Conservation (phyloP, 2,888 invertebrate genomes). For the Octonoba sinensis region DNA sequence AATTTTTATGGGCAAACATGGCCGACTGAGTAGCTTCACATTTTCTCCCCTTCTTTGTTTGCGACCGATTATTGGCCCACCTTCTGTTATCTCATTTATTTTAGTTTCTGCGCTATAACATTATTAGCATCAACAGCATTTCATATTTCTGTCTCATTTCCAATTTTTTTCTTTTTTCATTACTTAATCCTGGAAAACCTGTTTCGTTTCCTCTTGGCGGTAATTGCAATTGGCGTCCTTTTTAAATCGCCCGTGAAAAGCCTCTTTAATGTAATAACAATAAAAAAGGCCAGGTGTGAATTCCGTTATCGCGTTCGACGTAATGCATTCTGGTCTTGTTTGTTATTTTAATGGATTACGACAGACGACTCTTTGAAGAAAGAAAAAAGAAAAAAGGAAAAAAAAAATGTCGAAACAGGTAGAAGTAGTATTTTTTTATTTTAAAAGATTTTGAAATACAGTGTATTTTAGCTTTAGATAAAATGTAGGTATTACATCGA, state of each 20-base stretch:
- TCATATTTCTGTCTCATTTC: no score
- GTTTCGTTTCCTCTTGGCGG: conserved; percentile 34
- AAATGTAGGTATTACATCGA: no score
- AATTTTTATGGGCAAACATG: conserved; percentile 18
- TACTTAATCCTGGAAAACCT: conserved; percentile 41
- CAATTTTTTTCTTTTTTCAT: not conserved
- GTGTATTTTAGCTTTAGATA: no score
- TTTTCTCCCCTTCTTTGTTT: not conserved
- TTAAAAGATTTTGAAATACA: no score
- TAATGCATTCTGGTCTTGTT: no score
- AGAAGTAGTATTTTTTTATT: no score
- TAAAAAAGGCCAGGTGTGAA: no score
- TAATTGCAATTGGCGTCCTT: conserved; percentile 38
- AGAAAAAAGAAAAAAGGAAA: no score
- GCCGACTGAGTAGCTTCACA: not conserved
- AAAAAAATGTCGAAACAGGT: no score
- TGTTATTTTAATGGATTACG: no score
- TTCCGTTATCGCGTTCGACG: no score
- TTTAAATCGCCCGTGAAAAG: conserved; percentile 15
- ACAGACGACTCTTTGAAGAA: no score
- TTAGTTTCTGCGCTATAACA: conserved; percentile 45
- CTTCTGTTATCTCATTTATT: conserved; percentile 26
- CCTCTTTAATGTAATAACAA: not conserved
- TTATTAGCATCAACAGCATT: conserved; percentile 38
- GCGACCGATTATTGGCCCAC: conserved; percentile 25